Conservation (phyloP, 2,888 invertebrate genomes). For the Chaetogeoica ovagalla region DNA sequence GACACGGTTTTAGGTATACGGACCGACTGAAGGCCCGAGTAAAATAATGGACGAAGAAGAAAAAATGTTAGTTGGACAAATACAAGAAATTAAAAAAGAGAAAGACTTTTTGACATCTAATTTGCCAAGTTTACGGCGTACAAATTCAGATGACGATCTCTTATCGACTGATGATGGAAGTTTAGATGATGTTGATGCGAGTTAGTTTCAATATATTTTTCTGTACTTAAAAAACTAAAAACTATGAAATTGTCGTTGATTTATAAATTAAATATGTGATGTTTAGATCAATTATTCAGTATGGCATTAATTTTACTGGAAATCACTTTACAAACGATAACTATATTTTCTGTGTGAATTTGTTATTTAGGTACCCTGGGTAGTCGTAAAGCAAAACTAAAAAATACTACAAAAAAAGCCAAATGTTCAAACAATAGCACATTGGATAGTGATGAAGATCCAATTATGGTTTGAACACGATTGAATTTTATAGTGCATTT, state of each 20-base stretch:
- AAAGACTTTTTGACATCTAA: slow-evolving; percentile 79
- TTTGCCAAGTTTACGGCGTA: slow-evolving; percentile 77
- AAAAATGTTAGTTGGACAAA: slow-evolving; percentile 74
- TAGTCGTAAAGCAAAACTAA: slow-evolving; percentile 43
- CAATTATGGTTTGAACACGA: slow-evolving; percentile 59
- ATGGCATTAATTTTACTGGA: neutral
- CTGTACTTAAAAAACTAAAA: no score
- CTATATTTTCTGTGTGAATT: neutral
- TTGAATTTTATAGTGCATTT: slow-evolving; percentile 19
- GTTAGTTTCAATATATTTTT: slow-evolving; percentile 8
- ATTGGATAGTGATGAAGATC: slow-evolving; percentile 59
- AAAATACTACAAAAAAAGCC: slow-evolving; percentile 45
- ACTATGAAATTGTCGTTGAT: neutral
- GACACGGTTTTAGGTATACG: slow-evolving; percentile 60
- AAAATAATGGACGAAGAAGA: slow-evolving; percentile 70
- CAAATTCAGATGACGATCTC: slow-evolving; percentile 86
- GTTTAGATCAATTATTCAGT: no score
- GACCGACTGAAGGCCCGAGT: slow-evolving; percentile 64
- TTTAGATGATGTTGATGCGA: slow-evolving; percentile 62
- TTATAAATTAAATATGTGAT: neutral
- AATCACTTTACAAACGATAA: neutral
- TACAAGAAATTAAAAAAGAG: slow-evolving; percentile 79
- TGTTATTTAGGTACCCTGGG: slow-evolving; percentile 32
- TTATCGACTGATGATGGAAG: slow-evolving; percentile 76
- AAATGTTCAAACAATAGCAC: slow-evolving; percentile 54